Percentiles rank a stretch among this genome's conserved stretches.
Conservation (phyloP, 2,113 vertebrate genomes). For the Camelus bactrianus region DNA sequence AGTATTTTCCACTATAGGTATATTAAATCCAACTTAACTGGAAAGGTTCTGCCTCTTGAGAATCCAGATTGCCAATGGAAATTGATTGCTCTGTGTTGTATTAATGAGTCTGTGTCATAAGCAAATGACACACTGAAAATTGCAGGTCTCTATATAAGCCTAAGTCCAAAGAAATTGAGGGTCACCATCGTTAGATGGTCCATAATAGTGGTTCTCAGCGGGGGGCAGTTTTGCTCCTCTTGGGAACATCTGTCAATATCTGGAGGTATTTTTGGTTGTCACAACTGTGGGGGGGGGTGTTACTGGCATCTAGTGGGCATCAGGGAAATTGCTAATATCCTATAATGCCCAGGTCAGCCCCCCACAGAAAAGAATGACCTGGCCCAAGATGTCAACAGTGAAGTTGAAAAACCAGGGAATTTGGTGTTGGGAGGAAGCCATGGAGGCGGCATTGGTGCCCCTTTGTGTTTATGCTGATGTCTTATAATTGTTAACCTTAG, state of each 20-base stretch:
- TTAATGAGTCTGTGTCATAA: constrained; percentile 30
- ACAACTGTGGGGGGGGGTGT: neutral
- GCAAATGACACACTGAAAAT: neutral
- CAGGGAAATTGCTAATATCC: constrained; percentile 28
- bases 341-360: neutral
- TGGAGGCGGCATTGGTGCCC: neutral
- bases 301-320: constrained; percentile 15
- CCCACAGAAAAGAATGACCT: neutral
- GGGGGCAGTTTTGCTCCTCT: neutral
- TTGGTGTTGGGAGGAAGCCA: neutral
- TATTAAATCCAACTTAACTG: constrained; percentile 48
- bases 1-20: neutral
- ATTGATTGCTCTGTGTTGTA: neutral
- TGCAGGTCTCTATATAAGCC: neutral
- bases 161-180: constrained; percentile 42
- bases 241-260: neutral
- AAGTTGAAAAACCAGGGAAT: neutral
- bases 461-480: constrained; percentile 42
- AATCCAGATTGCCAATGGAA: neutral
- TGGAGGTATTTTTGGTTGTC: neutral
- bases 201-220: neutral
- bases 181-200: neutral
- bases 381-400: neutral
- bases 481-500: constrained; percentile 49
- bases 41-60: constrained; percentile 23